phyloP scores from a whole-genome alignment of 2,113 vertebrate genomes.

The Phalacrocorax carbo region DNA sequence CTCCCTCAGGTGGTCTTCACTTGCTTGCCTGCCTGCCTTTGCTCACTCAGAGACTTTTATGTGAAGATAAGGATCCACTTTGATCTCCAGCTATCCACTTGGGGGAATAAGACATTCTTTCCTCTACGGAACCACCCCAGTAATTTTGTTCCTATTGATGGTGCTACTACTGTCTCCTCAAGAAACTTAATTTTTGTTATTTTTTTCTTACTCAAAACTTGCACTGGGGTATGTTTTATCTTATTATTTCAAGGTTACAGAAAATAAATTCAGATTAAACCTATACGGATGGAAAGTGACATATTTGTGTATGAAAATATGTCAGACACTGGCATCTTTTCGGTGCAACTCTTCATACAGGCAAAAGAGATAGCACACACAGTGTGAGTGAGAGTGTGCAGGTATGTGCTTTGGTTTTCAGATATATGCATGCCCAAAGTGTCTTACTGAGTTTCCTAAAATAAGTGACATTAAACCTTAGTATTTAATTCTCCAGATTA shows the following conservation, averaged over 20 bases:
- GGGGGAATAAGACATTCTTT: neutral
- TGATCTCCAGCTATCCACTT: neutral
- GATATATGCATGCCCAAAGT: neutral
- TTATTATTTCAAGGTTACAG: neutral
- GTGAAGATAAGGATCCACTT: constrained; percentile 32
- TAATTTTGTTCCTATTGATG: neutral
- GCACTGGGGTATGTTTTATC: neutral
- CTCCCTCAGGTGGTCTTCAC: constrained; percentile 26
- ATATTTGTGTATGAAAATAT: neutral
- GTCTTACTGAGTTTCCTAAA: neutral
- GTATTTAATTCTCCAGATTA: neutral
- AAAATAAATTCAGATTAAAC: neutral
- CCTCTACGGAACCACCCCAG: neutral
- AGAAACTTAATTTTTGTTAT: neutral
- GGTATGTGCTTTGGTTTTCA: neutral
- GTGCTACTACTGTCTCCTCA: neutral
- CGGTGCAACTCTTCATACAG: neutral
- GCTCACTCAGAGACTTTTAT: neutral
- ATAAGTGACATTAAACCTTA: neutral
- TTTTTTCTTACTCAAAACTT: neutral
- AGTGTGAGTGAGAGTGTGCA: neutral
- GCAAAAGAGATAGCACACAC: neutral
- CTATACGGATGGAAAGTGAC: neutral
- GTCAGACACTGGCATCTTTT: neutral
- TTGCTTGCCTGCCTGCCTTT: neutral